Evolutionary conservation across 2,113 vertebrate species (phyloP).

Genomic region (Motacilla tschutschensis): DNA sequence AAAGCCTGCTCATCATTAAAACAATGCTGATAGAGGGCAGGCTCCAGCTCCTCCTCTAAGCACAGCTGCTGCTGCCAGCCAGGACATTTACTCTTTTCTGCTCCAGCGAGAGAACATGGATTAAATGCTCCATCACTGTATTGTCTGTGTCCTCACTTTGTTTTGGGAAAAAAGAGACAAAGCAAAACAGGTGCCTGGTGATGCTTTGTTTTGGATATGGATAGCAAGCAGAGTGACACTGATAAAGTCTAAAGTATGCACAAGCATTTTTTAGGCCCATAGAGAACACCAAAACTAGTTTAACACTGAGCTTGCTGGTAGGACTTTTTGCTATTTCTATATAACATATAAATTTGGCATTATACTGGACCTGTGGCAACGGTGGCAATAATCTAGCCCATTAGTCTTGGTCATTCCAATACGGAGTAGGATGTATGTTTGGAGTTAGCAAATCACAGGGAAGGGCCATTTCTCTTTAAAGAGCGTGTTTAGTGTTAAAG

Average conservation of each 20-base stretch:
- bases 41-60: not conserved
- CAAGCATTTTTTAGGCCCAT: not conserved
- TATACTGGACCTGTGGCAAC: not conserved
- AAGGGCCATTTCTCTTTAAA: not conserved
- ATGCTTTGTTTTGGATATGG: not conserved
- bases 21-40: not conserved
- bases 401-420: not conserved
- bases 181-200: not conserved
- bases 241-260: not conserved
- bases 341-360: not conserved
- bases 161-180: not conserved
- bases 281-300: not conserved
- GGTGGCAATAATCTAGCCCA: not conserved
- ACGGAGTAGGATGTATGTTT: not conserved
- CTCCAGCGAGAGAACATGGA: not conserved
- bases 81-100: not conserved
- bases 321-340: not conserved
- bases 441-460: not conserved
- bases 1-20: not conserved
- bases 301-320: not conserved
- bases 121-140: not conserved
- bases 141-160: not conserved
- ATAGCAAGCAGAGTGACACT: not conserved
- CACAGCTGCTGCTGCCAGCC: not conserved
- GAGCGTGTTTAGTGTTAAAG: not conserved